Evolutionary conservation across 92 coral and sea anemone species (phyloP).

Genomic region (Isaurus tuberculatus): DNA sequence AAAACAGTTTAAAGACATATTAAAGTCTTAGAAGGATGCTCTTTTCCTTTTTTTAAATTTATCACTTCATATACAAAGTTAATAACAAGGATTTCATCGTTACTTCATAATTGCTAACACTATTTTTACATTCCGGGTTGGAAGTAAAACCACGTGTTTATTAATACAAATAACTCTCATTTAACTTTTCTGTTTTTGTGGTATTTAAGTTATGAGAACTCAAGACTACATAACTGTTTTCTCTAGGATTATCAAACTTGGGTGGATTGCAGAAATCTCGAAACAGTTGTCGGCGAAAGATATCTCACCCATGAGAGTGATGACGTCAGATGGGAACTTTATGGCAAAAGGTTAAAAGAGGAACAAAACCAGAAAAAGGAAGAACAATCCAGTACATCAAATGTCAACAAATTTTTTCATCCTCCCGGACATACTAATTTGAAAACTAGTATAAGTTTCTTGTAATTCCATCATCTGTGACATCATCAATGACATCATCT

Average conservation of each 20-base stretch:
- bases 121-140: no score
- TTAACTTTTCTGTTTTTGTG: no score
- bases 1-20: no score
- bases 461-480: constrained; percentile 36
- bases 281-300: constrained; percentile 91
- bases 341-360: constrained; percentile 84
- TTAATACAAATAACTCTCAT: no score
- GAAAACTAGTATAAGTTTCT: constrained; percentile 88
- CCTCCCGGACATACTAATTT: constrained; percentile 78
- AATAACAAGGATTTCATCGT: no score
- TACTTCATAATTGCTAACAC: no score
- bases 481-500: neutral
- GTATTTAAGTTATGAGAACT: no score
- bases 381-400: constrained; percentile 59
- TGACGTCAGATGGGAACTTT: constrained; percentile 88
- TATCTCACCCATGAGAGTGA: constrained; percentile 98
- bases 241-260: constrained; percentile 93
- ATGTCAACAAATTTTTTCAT: constrained; percentile 83
- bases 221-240: neutral
- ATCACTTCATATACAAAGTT: no score
- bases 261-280: constrained; percentile 95
- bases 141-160: no score
- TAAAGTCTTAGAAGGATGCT: no score
- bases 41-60: no score
- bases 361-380: constrained; percentile 53